Conservation (phyloP, 2,797 vertebrate species). For the Pangasius sanitwongsei region DNA sequence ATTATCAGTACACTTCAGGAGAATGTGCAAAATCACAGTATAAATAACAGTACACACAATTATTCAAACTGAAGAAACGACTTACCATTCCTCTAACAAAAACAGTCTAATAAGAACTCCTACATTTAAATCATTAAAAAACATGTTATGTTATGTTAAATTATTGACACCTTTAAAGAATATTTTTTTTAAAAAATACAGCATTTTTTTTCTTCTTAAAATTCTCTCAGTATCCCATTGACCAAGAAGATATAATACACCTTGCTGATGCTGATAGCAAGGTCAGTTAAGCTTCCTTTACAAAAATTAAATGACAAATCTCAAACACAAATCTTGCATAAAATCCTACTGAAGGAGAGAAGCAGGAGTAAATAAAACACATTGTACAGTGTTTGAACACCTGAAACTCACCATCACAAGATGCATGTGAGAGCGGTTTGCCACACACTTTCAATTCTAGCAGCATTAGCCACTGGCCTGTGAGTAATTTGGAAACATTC, state of each 20-base stretch:
- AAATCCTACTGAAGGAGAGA: not conserved
- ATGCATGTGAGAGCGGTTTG: slow-evolving; percentile 6
- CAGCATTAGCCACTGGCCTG: slow-evolving; percentile 33
- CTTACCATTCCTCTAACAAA: not conserved
- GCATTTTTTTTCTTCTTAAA: not conserved
- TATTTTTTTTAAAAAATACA: not conserved
- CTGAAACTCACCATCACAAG: not conserved
- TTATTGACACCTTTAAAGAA: not conserved
- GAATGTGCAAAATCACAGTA: not conserved
- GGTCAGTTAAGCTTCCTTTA: not conserved
- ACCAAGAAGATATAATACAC: not conserved
- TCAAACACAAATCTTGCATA: no score
- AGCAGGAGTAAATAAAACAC: not conserved
- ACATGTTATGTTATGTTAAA: not conserved
- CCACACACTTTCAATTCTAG: not conserved
- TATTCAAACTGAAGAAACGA: not conserved
- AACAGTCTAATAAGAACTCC: not conserved
- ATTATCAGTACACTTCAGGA: not conserved
- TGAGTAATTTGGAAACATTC: slow-evolving; percentile 40
- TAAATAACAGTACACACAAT: not conserved
- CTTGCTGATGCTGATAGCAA: not conserved
- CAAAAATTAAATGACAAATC: not conserved
- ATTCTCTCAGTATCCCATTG: not conserved
- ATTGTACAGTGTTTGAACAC: not conserved
- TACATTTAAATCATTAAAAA: not conserved